Base-by-base conservation (phyloP, 2,113 vertebrate genomes). In the Toxostoma redivivum region DNA sequence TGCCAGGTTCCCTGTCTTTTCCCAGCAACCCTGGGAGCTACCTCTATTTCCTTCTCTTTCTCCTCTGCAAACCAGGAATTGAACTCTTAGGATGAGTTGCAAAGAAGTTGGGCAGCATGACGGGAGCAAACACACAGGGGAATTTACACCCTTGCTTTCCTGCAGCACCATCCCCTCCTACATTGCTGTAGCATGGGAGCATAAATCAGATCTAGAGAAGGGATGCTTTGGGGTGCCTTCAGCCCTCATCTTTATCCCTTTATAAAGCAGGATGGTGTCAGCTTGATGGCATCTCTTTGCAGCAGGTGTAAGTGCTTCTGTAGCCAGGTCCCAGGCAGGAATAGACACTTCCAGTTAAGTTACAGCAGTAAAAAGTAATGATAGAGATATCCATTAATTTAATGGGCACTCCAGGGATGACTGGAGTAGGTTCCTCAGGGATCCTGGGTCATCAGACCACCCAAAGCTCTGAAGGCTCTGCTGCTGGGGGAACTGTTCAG, bases 361-460 rank as follows among this genome's bases (percentile, higher is more conserved):
- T 70, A 84, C 45, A 86, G 20, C 15, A 65, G 25, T 30, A 37
- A 9, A 45, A 73, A 70, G 0, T 10, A 80, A 30, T 24, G 50
- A 35, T 31, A 47, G 38, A 84, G 22, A 25, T 28, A 53, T 9
- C 33, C 4, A 3, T 54, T 77, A 45, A 50, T 80, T 78, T 51
- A 74, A 57, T 37, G 35, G 51, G 3, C 23, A 67, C 25, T 70
- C 44, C 31, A 25, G 11, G 33, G 18, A 16, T n/a, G 14, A 23
- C 18, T 13, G 50, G 25, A 30, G 5, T 38, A 50, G 6, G 44
- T 5, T 2, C 4, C 12, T 42, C 5, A 0, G 42, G 12, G 13
- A 12, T 35, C 37, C 48, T 56, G 25, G 33, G 42, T 66, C 74
- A 58, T 38, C 24, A 72, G 19, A 12, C 10, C 57, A 47, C 30